A percentile compares a stretch with the other conserved stretches of the same genome.
Evolutionary conservation across 2,888 invertebrate genomes (phyloP).

Genomic region (Acanthosepion lycidas): DNA sequence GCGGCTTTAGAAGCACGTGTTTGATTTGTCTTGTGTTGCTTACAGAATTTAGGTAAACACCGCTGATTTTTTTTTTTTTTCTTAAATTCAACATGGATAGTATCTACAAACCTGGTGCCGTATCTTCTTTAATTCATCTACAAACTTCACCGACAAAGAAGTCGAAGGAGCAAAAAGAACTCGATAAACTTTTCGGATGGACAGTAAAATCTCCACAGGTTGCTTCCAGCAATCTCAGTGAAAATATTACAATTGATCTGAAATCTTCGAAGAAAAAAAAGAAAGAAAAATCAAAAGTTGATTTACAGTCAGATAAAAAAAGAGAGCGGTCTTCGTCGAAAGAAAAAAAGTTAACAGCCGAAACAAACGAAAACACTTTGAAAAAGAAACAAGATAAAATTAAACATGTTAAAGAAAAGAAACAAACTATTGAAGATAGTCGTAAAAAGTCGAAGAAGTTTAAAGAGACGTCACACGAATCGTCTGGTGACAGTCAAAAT

Average conservation of each 20-base stretch:
- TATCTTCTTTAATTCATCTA: background rate
- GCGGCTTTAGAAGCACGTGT: background rate
- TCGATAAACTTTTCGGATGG: conserved; percentile 17
- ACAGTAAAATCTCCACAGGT: background rate
- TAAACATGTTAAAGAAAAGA: background rate
- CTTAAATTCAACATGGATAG: background rate
- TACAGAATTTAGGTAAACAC: background rate
- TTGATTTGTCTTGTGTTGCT: background rate
- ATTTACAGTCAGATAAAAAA: background rate
- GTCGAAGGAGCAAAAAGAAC: conserved; percentile 39
- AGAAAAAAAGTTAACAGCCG: background rate
- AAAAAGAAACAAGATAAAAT: background rate
- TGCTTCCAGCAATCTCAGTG: background rate
- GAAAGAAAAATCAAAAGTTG: background rate
- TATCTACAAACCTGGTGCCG: conserved; percentile 6
- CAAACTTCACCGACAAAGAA: background rate
- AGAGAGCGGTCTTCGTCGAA: background rate
- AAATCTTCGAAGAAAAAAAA: background rate
- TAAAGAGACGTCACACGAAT: background rate
- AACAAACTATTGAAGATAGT: background rate
- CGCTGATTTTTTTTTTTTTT: background rate
- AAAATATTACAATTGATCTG: background rate
- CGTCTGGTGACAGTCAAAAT: background rate
- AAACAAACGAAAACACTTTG: background rate
- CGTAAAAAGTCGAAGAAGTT: background rate